Evolutionary conservation across 2,888 invertebrate species (phyloP), one percentile per base, ranked within the genome.

Genomic region (Tyria jacobaeae): DNA sequence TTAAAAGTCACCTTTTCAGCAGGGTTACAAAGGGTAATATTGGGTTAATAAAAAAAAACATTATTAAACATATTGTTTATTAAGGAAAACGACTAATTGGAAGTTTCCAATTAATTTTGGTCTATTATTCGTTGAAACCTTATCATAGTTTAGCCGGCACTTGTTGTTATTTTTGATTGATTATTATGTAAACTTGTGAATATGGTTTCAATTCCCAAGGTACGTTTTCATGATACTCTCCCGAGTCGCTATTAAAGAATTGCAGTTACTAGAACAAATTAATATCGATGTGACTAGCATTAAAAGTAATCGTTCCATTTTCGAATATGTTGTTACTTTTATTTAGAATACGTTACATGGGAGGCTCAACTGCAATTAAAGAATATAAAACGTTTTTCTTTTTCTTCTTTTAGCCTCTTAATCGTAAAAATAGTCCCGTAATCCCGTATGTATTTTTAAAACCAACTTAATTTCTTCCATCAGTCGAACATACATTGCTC

Each of bases 91-190:
- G n/a, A 24, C 48, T 48, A 10, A 21, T 25, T 57, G 61, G 59
- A 41, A 35, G 6, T 53, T 60, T 53, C 35, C 57, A 68, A 68
- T 72, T 31, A 75, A 70, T 62, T 39, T 39, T 56, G 34, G 27
- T 17, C 10, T n/a, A 49, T 59, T 55, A 9, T 47, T 21, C 2
- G 2, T 7, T 0, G 67, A 73, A 62, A 31, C 70, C 69, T 51
- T 64, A 49, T 27, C 7, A 3, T n/a, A 5, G 47, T 65, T 56
- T 54, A 51, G 64, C 35, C 21, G 21, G 31, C 21, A 31, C 14
- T 21, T 31, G 44, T 55, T 55, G 44, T 55, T n/a, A 15, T 55
- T 55, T 44, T 14, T 44, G 34, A 55, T 44, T 55, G n/a, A n/a
- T n/a, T 25, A 25, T 44, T 24, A 31, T 31, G 25, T 52, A 37